Evolutionary conservation across 2,888 invertebrate genomes (phyloP).

Genomic region (Boloria selene): DNA sequence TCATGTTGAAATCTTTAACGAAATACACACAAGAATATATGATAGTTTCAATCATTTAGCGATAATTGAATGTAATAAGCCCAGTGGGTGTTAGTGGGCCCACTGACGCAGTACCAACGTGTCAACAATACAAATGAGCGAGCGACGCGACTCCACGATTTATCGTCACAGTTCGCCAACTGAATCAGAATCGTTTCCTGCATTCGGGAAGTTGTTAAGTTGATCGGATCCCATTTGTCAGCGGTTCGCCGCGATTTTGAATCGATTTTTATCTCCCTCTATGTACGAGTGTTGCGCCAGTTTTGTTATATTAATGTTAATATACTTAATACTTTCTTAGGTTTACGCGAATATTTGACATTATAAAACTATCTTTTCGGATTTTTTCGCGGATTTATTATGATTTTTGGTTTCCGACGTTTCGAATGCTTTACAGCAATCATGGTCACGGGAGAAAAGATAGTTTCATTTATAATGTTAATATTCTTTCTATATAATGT

Average conservation of each 20-base stretch:
- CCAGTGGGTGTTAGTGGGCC: neutral
- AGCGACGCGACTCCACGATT: constrained; percentile 41
- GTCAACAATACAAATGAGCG: constrained; percentile 30
- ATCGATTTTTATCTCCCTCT: constrained; percentile 39
- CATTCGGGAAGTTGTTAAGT: constrained; percentile 53
- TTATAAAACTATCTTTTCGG: too few relatives aligned
- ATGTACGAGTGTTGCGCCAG: neutral
- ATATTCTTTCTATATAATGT: constrained; percentile 27
- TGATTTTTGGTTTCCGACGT: too few relatives aligned
- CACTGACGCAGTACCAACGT: constrained; percentile 7
- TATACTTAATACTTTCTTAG: too few relatives aligned
- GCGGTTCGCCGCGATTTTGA: constrained; percentile 48
- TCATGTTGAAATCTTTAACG: too few relatives aligned
- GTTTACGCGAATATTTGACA: too few relatives aligned
- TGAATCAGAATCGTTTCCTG: constrained; percentile 47
- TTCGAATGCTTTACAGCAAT: too few relatives aligned
- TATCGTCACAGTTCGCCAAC: constrained; percentile 48
- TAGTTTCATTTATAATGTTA: too few relatives aligned
- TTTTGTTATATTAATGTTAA: constrained; percentile 10
- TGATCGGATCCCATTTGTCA: constrained; percentile 57
- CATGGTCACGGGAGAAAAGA: too few relatives aligned
- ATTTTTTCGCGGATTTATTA: too few relatives aligned
- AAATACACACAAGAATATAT: too few relatives aligned
- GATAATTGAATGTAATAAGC: neutral
- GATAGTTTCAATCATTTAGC: neutral